These are phyloP conservation scores for Liodrosophila aerea DNA, from an alignment of 2,888 invertebrate species.

Conservation along the genomic window DNA sequence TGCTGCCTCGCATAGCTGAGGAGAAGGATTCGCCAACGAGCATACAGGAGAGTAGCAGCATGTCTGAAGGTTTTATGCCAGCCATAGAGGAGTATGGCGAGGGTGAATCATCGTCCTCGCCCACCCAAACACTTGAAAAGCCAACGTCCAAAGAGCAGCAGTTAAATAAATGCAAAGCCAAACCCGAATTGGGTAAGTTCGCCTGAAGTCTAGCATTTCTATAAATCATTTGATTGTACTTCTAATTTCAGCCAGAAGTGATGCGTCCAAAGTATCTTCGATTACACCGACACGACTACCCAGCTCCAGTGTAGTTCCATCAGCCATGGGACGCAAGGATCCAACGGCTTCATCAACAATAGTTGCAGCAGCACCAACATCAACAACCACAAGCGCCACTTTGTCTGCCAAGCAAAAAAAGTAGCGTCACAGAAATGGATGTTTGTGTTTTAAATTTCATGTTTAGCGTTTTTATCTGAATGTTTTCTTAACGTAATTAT, in stretches of 20 bases:
- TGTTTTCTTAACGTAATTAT: constrained; percentile 36
- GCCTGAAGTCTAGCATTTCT: too few species aligned
- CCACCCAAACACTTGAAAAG: constrained; percentile 60
- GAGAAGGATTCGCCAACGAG: constrained; percentile 85
- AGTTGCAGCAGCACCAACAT: constrained; percentile 1
- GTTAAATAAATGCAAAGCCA: constrained; percentile 36
- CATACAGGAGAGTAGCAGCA: constrained; percentile 56
- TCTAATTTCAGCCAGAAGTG: constrained; percentile 21
- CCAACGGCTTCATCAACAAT: constrained; percentile 18
- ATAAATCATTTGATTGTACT: too few species aligned
- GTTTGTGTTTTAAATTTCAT: constrained; percentile 64
- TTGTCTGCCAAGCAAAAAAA: constrained; percentile 59
- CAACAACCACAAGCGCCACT: constrained; percentile 33
- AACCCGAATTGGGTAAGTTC: constrained; percentile 43
- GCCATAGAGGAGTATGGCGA: constrained; percentile 75
- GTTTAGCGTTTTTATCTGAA: constrained; percentile 49
- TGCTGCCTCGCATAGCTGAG: constrained; percentile 92
- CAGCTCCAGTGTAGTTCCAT: constrained; percentile 36
- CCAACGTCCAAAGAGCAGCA: constrained; percentile 30
- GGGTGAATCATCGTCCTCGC: constrained; percentile 58
- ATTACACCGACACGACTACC: constrained; percentile 58
- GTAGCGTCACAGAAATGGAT: constrained; percentile 60
- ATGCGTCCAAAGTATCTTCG: constrained; percentile 42
- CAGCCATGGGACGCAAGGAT: constrained; percentile 45
- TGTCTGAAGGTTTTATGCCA: constrained; percentile 70